Base-by-base conservation (phyloP, 2,797 vertebrate species). In the Hypotaenidia philippensis region DNA sequence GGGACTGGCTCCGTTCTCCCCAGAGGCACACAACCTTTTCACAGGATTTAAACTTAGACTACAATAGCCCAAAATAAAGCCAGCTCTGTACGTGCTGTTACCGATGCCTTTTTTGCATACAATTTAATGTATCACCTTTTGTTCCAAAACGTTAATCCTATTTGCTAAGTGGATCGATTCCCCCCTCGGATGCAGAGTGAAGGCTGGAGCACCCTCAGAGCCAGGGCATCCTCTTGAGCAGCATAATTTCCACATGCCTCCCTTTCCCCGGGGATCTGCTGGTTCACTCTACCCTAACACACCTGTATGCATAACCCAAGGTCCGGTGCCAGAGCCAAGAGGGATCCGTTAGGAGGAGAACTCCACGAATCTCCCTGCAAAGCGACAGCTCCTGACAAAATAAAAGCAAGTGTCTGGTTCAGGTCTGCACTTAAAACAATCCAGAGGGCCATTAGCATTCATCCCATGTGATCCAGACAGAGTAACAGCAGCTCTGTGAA, bases 111-210 rank as follows among this genome's bases (percentile, higher is more conserved):
- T 96, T 97, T 97, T 98, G 97, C 98, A 98, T 97, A 97, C 96
- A 97, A 97, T 93, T 95, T 97, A 97, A 97, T 98, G 97, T 97
- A 98, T 98, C 98, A 98, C 91, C 97, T 97, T 97, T 97, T 98
- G 97, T 97, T 98, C 94, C 89, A 96, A 98, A 98, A 97, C 96
- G 97, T 96, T 98, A 98, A 98, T 98, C 97, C 96, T 97, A 98
- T 97, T 97, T 95, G 96, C 96, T 97, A 97, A 98, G 94, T 92
- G 85, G 87, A 95, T 63, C 97, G 97, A 98, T 97, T 98, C 96
- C 97, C 95, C 93, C 95, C 97, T 97, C 31, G 18, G 90, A 94
- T 88, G 95, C 90, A 56, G 87, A 6, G 13, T 22, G 40, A 80
- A 89, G 76, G 81, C 91, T 96, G 91, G 86, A 93, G 94, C 34